Percentiles rank a stretch among this genome's conserved stretches.
Conservation (phyloP, 1,140 invertebrate species). For the Thalassaphorura encarpata region DNA sequence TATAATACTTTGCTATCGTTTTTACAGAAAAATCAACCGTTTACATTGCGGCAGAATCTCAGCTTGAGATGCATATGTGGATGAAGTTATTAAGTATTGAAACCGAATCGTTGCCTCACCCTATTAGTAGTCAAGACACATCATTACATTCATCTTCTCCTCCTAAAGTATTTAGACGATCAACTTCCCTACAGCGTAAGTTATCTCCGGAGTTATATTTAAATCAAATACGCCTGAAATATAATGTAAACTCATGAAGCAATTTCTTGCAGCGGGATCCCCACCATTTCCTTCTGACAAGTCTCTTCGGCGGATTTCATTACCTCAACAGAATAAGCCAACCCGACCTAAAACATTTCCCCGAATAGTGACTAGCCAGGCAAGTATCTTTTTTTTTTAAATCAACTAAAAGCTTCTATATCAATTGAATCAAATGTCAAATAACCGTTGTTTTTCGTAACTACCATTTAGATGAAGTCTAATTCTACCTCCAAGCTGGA, state of each 20-base stretch:
- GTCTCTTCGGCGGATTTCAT: neutral
- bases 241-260: neutral
- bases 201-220: neutral
- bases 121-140: conserved; percentile 10
- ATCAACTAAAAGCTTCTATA: neutral
- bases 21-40: conserved; percentile 17
- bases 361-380: neutral
- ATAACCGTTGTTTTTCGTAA: neutral
- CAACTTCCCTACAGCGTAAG: conserved; percentile 1
- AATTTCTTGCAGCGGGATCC: neutral
- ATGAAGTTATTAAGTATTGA: conserved; percentile 11
- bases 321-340: conserved; percentile 3
- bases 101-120: neutral
- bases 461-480: neutral
- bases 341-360: neutral
- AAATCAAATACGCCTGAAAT: neutral
- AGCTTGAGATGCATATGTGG: conserved; percentile 25
- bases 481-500: neutral
- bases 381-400: conserved; percentile 1
- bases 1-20: conserved; percentile 1
- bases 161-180: conserved; percentile 7
- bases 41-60: conserved; percentile 29
- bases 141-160: conserved; percentile 4
- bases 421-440: conserved; percentile 6
- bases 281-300: too few relatives aligned